Percentiles rank a stretch among this genome's conserved stretches.
Conservation (phyloP, 2,888 invertebrate species). For the Siphlonurus alternatus region DNA sequence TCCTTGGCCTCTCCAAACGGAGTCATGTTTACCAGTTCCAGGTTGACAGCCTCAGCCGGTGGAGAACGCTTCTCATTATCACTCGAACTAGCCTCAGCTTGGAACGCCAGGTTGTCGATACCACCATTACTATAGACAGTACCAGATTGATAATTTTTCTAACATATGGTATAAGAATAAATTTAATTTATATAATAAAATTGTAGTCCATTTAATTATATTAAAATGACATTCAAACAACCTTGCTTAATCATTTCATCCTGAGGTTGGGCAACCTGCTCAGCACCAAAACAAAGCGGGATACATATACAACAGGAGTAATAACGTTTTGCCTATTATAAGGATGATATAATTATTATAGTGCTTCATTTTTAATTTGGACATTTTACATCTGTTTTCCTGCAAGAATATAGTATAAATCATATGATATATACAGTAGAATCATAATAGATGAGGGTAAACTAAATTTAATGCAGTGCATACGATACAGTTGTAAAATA, state of each 20-base stretch:
- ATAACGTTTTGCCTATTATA: no score
- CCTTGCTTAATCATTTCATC: background rate
- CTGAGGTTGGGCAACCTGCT: no score
- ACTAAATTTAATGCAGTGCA: no score
- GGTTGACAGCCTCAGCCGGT: constrained; percentile 51
- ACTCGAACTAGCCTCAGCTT: background rate
- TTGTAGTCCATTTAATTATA: background rate
- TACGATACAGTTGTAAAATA: no score
- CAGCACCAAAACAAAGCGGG: no score
- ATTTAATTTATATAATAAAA: background rate
- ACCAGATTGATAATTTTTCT: background rate
- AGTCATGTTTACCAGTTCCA: constrained; percentile 61
- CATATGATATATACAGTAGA: no score
- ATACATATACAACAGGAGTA: no score
- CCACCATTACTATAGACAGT: background rate
- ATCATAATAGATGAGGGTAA: no score
- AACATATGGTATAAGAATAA: background rate
- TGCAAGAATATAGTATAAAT: no score
- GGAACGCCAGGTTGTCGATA: constrained; percentile 3
- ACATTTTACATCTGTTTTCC: no score
- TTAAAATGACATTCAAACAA: background rate
- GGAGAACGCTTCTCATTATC: background rate
- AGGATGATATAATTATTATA: no score
- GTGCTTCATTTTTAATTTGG: no score
- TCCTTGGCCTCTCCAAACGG: constrained; percentile 27